Evolutionary conservation across 2,888 invertebrate species (phyloP).

Genomic region (Eristalis arbustorum): DNA sequence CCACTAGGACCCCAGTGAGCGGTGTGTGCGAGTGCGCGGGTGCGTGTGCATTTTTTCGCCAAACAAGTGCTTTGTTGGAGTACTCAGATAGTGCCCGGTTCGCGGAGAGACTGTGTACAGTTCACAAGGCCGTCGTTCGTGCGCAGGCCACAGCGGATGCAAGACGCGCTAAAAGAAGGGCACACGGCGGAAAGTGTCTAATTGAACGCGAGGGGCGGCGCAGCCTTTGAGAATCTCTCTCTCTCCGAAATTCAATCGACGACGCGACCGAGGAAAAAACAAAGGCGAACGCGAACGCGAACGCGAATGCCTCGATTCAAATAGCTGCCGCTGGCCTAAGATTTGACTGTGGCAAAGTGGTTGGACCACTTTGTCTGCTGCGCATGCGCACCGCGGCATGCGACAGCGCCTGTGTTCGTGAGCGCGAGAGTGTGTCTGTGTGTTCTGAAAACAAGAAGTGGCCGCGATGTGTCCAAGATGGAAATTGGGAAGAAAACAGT

Average conservation of each 20-base stretch:
- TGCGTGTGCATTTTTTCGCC: slow-evolving; percentile 4
- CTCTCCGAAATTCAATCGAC: not conserved
- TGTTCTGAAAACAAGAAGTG: slow-evolving; percentile 1
- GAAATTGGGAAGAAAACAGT: slow-evolving; percentile 61
- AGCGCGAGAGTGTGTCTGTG: slow-evolving; percentile 14
- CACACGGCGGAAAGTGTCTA: not conserved
- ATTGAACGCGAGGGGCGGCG: not conserved
- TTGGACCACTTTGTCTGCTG: slow-evolving; percentile 58
- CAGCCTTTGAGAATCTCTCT: not conserved
- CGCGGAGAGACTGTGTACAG: not conserved
- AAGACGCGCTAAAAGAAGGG: not conserved
- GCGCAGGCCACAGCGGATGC: too few relatives aligned
- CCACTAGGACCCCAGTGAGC: not conserved
- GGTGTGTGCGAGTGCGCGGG: not conserved
- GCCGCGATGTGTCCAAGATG: slow-evolving; percentile 48
- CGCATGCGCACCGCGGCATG: not conserved
- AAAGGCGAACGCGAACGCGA: not conserved
- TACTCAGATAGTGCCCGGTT: slow-evolving; percentile 5
- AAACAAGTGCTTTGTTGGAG: not conserved
- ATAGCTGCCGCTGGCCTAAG: slow-evolving; percentile 26
- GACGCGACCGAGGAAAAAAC: too few relatives aligned
- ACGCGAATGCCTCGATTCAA: not conserved
- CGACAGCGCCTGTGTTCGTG: slow-evolving; percentile 11
- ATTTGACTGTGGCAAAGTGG: slow-evolving; percentile 66
- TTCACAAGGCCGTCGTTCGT: too few relatives aligned